Percentiles rank a stretch among this genome's conserved stretches.
Evolutionary conservation across 2,888 invertebrate species (phyloP).

Genomic region (Xestia xanthographa): DNA sequence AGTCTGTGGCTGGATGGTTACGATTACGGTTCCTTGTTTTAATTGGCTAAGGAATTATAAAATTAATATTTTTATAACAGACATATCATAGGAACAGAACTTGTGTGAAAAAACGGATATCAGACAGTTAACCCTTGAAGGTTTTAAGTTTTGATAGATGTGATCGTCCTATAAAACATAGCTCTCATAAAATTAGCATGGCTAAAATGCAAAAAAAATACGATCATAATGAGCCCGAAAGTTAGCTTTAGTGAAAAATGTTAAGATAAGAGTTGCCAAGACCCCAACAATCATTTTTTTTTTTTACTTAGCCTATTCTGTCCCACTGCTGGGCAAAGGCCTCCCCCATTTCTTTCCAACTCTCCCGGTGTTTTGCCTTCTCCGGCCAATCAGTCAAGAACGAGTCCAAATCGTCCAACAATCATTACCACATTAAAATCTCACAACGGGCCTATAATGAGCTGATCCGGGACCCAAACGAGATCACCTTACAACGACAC

Average conservation of each 20-base stretch:
- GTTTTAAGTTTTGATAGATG: background rate
- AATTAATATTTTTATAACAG: slow-evolving; percentile 1
- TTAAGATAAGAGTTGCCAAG: background rate
- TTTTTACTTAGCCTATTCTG: no score
- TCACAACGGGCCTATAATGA: slow-evolving; percentile 19
- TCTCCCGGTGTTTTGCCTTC: no score
- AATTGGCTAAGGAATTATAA: slow-evolving; percentile 16
- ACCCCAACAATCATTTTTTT: slow-evolving; percentile 19
- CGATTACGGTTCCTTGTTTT: slow-evolving; percentile 24
- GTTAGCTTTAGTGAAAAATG: background rate
- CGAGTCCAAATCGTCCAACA: no score
- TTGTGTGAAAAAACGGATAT: background rate
- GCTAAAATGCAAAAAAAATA: background rate
- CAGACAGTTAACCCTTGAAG: background rate
- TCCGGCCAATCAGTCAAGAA: no score
- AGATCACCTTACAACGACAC: slow-evolving; percentile 12
- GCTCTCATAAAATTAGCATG: no score
- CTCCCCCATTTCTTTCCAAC: no score
- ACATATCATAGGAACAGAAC: background rate
- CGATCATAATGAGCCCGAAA: background rate
- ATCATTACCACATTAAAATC: slow-evolving; percentile 33
- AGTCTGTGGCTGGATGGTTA: slow-evolving; percentile 27
- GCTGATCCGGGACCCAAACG: slow-evolving; percentile 2
- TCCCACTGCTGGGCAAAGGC: no score
- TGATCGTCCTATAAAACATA: background rate